Base-by-base conservation (phyloP, 2,797 vertebrate species). In the Oreonectes daqikongensis region DNA sequence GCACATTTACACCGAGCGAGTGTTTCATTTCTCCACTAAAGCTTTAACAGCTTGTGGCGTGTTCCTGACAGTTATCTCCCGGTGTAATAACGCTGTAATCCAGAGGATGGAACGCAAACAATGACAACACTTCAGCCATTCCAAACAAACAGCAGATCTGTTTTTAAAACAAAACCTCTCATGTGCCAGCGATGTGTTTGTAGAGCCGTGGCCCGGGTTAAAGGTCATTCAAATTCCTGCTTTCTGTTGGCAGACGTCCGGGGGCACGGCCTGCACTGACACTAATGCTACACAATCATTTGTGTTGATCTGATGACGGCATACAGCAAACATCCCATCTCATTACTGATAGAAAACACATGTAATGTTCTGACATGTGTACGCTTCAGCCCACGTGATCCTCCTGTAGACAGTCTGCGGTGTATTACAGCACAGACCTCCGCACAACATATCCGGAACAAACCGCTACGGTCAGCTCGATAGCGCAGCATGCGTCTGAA, bases 321-420 rank as follows among this genome's bases (percentile, higher is more conserved):
- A 77, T 72, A 48, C 68, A 50, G 73, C 73, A 84, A 84, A 60
- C 73, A 77, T 82, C 80, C 50, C 14, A n/a, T 50, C 70, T 84
- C 77, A 85, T 84, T 83, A 74, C 73, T 67, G 76, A 79, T 66
- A 28, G 63, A 81, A 83, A 82, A 77, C 84, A 85, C 46, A 79
- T 78, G 80, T 18, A 60, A 30, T 28, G 55, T 61, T 69, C 60
- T 68, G 80, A 79, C 76, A 69, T 79, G 75, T 50, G 70, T 30
- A 59, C 26, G 1, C 59, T 71, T 73, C 74, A 53, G 71, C 24
- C 28, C 38, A 3, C 24, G 18, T 22, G 20, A 59, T 65, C 73
- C 67, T 68, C 71, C 60, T 71, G 30, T 12, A 66, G 40, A 24
- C 65, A 30, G 48, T 44, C 64, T 66, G 69, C 18, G 69, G 64